Conservation (phyloP, 2,888 invertebrate species). For the Timandra comae region DNA sequence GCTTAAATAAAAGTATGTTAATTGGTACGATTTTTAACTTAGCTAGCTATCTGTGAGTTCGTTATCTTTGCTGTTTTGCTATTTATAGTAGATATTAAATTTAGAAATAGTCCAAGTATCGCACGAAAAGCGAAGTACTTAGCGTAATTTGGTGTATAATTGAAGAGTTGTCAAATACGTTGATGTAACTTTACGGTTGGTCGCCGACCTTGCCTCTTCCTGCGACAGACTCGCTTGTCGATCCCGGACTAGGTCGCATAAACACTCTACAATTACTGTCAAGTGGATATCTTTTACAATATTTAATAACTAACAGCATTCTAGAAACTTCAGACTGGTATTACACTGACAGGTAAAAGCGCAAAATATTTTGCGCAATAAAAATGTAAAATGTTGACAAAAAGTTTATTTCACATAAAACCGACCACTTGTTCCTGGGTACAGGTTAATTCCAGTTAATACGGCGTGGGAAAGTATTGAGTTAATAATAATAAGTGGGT, state of each 20-base stretch:
- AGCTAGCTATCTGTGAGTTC: too few species aligned
- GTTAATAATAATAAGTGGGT: slow-evolving; percentile 52
- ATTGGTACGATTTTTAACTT: too few species aligned
- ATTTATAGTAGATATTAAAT: too few species aligned
- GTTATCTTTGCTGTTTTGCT: too few species aligned
- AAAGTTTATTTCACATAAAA: slow-evolving; percentile 13
- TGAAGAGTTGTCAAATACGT: slow-evolving; percentile 48
- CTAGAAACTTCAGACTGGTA: too few species aligned
- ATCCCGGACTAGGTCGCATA: slow-evolving; percentile 21
- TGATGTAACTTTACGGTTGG: slow-evolving; percentile 65
- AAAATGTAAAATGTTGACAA: slow-evolving; percentile 1
- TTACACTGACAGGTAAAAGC: too few species aligned
- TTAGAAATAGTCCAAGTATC: too few species aligned
- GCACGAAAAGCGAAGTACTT: too few species aligned
- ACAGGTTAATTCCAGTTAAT: slow-evolving; percentile 44
- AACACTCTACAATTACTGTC: not conserved
- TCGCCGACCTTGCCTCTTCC: slow-evolving; percentile 71
- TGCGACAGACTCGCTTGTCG: slow-evolving; percentile 41
- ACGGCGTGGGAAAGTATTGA: slow-evolving; percentile 59
- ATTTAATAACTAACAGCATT: not conserved
- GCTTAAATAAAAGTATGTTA: too few species aligned
- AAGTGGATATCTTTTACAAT: not conserved
- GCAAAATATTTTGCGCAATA: too few species aligned
- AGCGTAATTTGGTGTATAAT: too few species aligned
- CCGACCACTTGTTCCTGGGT: slow-evolving; percentile 26